Evolutionary conservation across 2,113 vertebrate species (phyloP).

Genomic region (Alectura lathami): DNA sequence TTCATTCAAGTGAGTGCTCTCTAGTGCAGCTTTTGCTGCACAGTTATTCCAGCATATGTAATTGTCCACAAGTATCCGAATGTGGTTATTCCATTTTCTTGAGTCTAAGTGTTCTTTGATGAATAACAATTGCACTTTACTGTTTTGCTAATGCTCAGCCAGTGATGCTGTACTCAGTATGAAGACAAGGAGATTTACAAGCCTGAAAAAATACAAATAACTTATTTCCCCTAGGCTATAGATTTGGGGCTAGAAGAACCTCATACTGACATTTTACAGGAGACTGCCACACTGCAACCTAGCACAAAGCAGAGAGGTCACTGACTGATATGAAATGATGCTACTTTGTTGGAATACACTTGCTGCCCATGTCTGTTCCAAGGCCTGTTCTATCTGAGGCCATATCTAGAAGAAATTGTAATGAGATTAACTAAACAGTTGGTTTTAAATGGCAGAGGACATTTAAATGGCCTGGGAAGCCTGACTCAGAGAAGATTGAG

Average conservation of each 20-base stretch:
- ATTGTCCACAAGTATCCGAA: background rate
- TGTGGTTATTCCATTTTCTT: background rate
- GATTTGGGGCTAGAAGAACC: background rate
- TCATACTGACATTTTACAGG: rapidly evolving
- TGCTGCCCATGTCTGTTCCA: background rate
- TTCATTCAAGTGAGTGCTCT: background rate
- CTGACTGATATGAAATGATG: background rate
- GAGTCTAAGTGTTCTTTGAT: background rate
- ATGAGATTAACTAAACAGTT: background rate
- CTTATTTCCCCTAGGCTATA: background rate
- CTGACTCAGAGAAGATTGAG: too few species aligned
- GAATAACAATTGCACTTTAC: background rate
- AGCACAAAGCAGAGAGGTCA: background rate
- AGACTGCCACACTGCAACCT: background rate
- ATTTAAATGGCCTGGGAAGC: too few species aligned
- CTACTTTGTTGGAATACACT: background rate
- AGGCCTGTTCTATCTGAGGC: background rate
- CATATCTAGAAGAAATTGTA: background rate
- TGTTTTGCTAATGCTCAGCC: background rate
- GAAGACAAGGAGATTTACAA: background rate
- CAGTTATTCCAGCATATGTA: background rate
- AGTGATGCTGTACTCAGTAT: background rate
- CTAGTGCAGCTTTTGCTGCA: background rate
- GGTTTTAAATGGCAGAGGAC: background rate
- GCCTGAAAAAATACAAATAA: background rate